Percentiles rank a stretch among this genome's conserved stretches.
phyloP scores from a whole-genome alignment of 35 echinoderm and acorn worm species.

The Lytechinus pictus region DNA sequence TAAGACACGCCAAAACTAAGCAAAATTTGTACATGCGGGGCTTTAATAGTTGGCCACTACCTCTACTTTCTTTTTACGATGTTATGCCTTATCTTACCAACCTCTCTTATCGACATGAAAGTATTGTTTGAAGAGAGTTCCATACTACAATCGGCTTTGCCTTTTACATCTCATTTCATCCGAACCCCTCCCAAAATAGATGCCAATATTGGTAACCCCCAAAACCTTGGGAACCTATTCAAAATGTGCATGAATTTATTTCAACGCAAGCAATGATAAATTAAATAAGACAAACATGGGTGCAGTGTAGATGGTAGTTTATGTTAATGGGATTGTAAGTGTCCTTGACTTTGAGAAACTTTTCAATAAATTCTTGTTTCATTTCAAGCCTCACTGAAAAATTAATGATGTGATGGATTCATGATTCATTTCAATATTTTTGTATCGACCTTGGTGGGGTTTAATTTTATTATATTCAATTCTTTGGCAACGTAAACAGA shows the following conservation, averaged over 20 bases:
- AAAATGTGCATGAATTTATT: not conserved
- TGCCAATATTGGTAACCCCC: not conserved
- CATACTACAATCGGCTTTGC: not conserved
- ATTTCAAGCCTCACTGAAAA: slow-evolving; percentile 18
- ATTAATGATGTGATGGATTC: not conserved
- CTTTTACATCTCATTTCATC: not conserved
- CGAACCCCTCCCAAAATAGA: not conserved
- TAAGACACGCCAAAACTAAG: no score
- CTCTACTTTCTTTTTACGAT: not conserved
- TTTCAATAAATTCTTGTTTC: not conserved
- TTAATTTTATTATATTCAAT: not conserved
- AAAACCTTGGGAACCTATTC: not conserved
- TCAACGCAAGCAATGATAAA: not conserved
- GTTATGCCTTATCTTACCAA: not conserved
- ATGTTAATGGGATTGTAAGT: not conserved
- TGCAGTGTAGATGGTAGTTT: not conserved
- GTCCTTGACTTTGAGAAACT: not conserved
- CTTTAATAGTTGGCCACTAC: no score
- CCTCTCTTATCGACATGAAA: not conserved
- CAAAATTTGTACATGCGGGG: no score
- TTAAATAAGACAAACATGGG: not conserved
- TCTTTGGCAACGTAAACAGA: slow-evolving; percentile 3
- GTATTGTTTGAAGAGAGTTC: not conserved
- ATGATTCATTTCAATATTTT: not conserved
- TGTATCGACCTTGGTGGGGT: not conserved